Evolutionary conservation across 2,888 invertebrate genomes (phyloP), one percentile per base, ranked within the genome.

Genomic region (Theodoxus fluviatilis): DNA sequence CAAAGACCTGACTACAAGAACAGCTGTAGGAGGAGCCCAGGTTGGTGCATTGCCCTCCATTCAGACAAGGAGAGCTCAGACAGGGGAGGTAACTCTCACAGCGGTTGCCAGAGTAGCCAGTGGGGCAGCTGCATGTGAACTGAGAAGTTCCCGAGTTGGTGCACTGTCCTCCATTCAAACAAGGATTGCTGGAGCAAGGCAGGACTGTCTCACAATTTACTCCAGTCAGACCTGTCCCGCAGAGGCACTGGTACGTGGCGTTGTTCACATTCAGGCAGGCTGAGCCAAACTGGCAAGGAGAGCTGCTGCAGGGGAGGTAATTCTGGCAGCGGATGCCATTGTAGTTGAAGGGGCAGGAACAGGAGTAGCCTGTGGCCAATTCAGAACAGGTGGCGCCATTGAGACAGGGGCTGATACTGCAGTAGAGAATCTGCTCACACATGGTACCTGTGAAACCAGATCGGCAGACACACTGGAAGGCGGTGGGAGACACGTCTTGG

Each of bases 271-370:
- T 74, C 2, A 71, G 49, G 66, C 81, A 81, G 0, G 65, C 52
- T 0, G 74, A 81, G 38, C 73, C 74, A 69, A 81, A 81, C 33
- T 66, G 69, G 67, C 82, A 82, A 4, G 81, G 81, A 38, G 64
- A 61, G 65, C 71, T 74, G 1, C 66, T 71, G 71, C 81, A 82
- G 0, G 77, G 76, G 3, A 77, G 67, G 18, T 65, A 49, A 4
- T 70, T 71, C 59, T 78, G 76, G 72, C 81, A 81, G 9, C 57
- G 67, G 4, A 67, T n/a, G 3, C 80, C 81, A 28, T 74, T 73
- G 67, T 70, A 76, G n/a, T 65, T 73, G 0, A 72, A 22, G 1
- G 74, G 70, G 67, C 81, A 81, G 22, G 57, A 33, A 65, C 74
- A 77, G 28, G 12, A 57, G 49, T 52, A 69, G 12, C n/a, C n/a